These are phyloP conservation scores for Platypus cylindrus DNA, from an alignment of 2,888 invertebrate species.

Conservation along the genomic window DNA sequence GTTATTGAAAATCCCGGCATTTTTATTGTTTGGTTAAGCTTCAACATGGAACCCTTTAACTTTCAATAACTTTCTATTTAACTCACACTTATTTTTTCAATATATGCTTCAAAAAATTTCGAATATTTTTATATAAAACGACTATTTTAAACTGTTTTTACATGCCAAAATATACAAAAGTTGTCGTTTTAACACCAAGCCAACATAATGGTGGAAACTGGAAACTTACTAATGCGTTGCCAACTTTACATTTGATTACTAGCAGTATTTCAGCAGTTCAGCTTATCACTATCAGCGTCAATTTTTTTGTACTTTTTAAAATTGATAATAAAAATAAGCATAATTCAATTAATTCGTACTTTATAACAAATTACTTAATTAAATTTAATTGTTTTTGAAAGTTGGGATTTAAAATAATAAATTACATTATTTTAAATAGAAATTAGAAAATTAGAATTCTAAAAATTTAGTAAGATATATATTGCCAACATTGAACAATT, in stretches of 20 bases:
- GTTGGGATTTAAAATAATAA: too few species aligned
- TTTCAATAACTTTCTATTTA: slow-evolving; percentile 5
- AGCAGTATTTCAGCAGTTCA: too few species aligned
- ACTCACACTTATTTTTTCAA: slow-evolving; percentile 3
- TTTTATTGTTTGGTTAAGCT: slow-evolving; percentile 21
- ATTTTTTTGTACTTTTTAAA: too few species aligned
- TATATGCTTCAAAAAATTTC: slow-evolving; percentile 2
- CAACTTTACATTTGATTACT: slow-evolving; percentile 13
- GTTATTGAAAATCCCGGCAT: slow-evolving; percentile 21
- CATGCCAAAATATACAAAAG: slow-evolving; percentile 16
- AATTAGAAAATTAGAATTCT: too few species aligned
- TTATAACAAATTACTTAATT: too few species aligned
- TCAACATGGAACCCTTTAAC: slow-evolving; percentile 10
- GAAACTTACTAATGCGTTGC: slow-evolving; percentile 13
- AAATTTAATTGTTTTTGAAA: too few species aligned
- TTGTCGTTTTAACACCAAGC: slow-evolving; percentile 17
- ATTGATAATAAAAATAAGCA: too few species aligned
- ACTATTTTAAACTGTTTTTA: slow-evolving; percentile 10
- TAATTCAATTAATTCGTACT: too few species aligned
- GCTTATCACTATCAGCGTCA: too few species aligned
- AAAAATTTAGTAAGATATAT: too few species aligned
- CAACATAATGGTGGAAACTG: slow-evolving; percentile 18
- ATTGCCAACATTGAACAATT: too few species aligned
- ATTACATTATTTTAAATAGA: too few species aligned
- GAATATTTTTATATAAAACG: slow-evolving; percentile 4